Evolutionary conservation across 1,140 invertebrate species (phyloP).

Genomic region (Gonatopus flavifemur): DNA sequence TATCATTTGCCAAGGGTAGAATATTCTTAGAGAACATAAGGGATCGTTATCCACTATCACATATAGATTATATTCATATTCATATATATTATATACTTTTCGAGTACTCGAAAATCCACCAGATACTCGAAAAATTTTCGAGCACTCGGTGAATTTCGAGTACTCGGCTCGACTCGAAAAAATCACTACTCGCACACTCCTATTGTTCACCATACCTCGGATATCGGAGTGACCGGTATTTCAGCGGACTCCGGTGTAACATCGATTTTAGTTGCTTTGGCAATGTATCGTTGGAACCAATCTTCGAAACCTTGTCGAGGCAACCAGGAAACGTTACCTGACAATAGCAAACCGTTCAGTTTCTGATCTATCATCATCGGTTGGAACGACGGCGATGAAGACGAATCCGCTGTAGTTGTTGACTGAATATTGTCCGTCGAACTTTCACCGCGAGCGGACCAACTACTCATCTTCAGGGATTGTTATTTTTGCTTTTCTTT

Average conservation of each 20-base stretch:
- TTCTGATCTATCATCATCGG: slow-evolving; percentile 20
- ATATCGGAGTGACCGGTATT: slow-evolving; percentile 19
- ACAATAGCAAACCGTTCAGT: slow-evolving; percentile 17
- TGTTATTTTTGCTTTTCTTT: background rate
- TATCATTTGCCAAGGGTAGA: too few species aligned
- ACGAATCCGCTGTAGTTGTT: slow-evolving; percentile 17
- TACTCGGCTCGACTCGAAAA: too few species aligned
- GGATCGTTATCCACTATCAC: too few species aligned
- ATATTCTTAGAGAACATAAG: too few species aligned
- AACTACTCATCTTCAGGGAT: slow-evolving; percentile 19
- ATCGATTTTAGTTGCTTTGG: slow-evolving; percentile 34
- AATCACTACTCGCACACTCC: too few species aligned
- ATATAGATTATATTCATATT: too few species aligned
- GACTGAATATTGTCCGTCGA: slow-evolving; percentile 6
- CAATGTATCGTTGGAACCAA: slow-evolving; percentile 36
- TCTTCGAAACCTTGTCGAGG: slow-evolving; percentile 33
- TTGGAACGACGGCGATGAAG: slow-evolving; percentile 1
- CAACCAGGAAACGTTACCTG: slow-evolving; percentile 25
- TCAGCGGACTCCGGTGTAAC: slow-evolving; percentile 46
- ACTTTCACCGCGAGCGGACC: slow-evolving; percentile 5
- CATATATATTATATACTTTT: too few species aligned
- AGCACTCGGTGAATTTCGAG: too few species aligned
- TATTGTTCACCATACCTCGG: slow-evolving; percentile 41
- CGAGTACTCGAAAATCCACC: too few species aligned
- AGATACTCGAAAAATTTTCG: too few species aligned